A percentile compares a stretch with the other conserved stretches of the same genome.
These are phyloP conservation scores for Ciconia maguari DNA, from an alignment of 2,113 vertebrate species.

Conservation along the genomic window DNA sequence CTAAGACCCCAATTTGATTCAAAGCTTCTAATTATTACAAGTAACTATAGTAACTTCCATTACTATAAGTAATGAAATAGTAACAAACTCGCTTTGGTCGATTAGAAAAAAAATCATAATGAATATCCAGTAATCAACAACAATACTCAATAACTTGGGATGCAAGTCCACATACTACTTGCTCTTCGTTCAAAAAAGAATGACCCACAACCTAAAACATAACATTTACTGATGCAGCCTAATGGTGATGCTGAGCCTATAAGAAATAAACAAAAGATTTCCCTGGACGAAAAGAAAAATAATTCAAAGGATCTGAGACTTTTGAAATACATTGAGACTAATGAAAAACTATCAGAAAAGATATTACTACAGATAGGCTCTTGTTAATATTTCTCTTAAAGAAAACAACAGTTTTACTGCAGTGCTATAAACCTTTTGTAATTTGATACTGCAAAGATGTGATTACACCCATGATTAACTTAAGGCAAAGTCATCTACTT, in stretches of 20 bases:
- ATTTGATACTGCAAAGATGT: neutral
- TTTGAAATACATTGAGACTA: neutral
- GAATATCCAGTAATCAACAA: neutral
- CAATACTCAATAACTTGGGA: neutral
- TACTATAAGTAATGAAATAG: neutral
- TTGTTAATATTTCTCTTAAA: neutral
- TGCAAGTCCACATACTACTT: neutral
- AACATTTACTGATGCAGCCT: neutral
- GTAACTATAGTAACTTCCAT: neutral
- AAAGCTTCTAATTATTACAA: neutral
- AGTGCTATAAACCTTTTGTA: neutral
- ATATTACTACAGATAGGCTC: neutral
- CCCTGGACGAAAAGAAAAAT: neutral
- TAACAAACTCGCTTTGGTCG: neutral
- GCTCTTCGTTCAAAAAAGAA: neutral
- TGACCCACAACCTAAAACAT: neutral
- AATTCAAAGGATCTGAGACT: neutral
- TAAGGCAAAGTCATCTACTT: neutral
- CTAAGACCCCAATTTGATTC: neutral
- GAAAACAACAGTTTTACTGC: neutral
- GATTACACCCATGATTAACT: neutral
- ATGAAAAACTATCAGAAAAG: neutral
- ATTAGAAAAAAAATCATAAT: neutral
- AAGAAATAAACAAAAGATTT: neutral
- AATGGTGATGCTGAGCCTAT: neutral